Percentiles rank a stretch among this genome's conserved stretches.
phyloP scores from a whole-genome alignment of 2,113 vertebrate species.

The Condylura cristata region DNA sequence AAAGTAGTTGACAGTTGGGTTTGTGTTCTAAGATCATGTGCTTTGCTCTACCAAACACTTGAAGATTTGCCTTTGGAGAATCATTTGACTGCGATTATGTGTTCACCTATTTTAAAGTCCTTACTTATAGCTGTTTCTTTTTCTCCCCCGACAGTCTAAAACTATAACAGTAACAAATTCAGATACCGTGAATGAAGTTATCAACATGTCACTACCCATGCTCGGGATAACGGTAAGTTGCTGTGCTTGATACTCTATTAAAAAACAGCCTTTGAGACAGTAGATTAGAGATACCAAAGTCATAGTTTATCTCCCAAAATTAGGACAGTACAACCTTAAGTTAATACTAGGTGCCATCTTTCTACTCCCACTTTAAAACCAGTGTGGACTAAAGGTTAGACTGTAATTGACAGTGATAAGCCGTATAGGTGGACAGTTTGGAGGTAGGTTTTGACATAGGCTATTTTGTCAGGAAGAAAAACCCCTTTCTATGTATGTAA shows the following conservation, averaged over 20 bases:
- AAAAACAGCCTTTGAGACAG: constrained; percentile 4
- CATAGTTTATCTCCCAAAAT: not conserved
- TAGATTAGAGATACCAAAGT: not conserved
- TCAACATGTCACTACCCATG: constrained; percentile 92
- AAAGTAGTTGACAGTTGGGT: not conserved
- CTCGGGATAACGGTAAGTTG: constrained; percentile 93
- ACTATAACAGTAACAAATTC: constrained; percentile 92
- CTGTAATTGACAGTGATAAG: not conserved
- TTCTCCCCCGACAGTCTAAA: constrained; percentile 90
- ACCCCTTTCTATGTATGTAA: too few relatives aligned
- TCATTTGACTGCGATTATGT: constrained; percentile 43
- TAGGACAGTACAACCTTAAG: not conserved
- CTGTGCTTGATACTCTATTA: constrained; percentile 30
- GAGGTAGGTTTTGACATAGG: not conserved
- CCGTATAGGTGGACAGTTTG: not conserved
- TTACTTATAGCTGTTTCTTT: constrained; percentile 60
- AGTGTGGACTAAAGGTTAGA: not conserved
- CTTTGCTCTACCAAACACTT: not conserved
- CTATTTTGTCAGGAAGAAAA: too few relatives aligned
- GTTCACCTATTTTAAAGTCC: constrained; percentile 57
- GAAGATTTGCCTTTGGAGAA: not conserved
- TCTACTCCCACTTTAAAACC: not conserved
- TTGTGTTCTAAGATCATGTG: not conserved
- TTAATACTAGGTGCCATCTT: not conserved
- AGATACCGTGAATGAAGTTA: constrained; percentile 93